Base-by-base conservation (phyloP, 2,888 invertebrate genomes). In the Tanytarsus gracilentus region DNA sequence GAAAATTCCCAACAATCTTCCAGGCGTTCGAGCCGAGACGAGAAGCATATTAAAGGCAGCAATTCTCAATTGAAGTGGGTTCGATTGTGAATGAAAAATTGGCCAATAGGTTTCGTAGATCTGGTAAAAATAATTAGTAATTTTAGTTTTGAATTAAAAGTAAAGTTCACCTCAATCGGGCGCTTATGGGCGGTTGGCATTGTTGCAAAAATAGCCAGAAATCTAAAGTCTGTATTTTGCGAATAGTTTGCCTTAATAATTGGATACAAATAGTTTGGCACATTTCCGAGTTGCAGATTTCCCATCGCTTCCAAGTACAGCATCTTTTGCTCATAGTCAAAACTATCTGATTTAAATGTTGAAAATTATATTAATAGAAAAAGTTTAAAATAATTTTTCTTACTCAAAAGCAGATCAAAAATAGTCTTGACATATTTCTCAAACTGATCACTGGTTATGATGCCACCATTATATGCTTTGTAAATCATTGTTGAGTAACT, bases 351-450 rank as follows among this genome's bases (percentile, higher is more conserved):
- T 33, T 8, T 16, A n/a, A 4, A 36, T 4, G 36, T 6, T 18
- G 21, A 2, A 6, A 40, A 40, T 30, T 4, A 40, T 40, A 16
- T 14, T 21, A 39, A 5, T 14, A 26, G 36, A 26, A 25, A 4
- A 1, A 18, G 11, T 21, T 26, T 11, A 64, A 21, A 3, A 7
- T 3, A 18, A n/a, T 33, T 33, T 6, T 8, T 68, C 68, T 69
- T 69, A 85, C 86, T 83, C 65, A 83, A 79, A 64, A 85, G 85
- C 70, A 82, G 79, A 68, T 85, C 79, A 62, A 86, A 80, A 67
- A 84, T 86, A 62, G 82, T 79, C 61, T 83, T 82, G 0, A 85
- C 83, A 60, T 85, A 82, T 65, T 81, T 80, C 63, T 86, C 86
- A 58, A 85, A 79, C 62, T 80, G 79, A 64, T 85, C 84, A 56